These are phyloP conservation scores for Zeuzera pyrina DNA, from an alignment of 2,888 invertebrate species.

Conservation along the genomic window DNA sequence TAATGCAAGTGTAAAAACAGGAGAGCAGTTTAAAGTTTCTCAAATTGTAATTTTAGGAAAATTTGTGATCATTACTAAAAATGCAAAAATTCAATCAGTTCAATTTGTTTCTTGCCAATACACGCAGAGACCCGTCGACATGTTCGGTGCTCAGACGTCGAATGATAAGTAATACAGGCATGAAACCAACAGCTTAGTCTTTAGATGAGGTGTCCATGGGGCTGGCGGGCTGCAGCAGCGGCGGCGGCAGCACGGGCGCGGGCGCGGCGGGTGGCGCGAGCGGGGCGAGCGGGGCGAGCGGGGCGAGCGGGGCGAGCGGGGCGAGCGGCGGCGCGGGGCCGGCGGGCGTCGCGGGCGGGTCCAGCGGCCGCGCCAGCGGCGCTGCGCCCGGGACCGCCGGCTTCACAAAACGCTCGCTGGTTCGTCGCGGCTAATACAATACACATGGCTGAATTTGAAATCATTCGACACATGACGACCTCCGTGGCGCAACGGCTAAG, in stretches of 20 bases:
- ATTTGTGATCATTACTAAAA: too few relatives aligned
- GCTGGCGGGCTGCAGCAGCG: conserved; percentile 76
- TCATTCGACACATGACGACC: too few relatives aligned
- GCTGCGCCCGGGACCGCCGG: conserved; percentile 82
- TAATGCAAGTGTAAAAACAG: too few relatives aligned
- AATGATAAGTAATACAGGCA: not conserved
- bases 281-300: conserved; percentile 15
- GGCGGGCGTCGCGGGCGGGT: conserved; percentile 15
- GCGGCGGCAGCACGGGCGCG: conserved; percentile 17
- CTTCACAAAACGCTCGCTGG: conserved; percentile 88
- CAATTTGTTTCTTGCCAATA: not conserved
- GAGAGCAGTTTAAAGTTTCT: not conserved
- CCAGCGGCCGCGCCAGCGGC: conserved; percentile 53
- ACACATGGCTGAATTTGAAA: too few relatives aligned
- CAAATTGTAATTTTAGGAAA: not conserved
- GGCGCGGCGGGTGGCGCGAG: conserved; percentile 16
- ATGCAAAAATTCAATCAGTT: too few relatives aligned
- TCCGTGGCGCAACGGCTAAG: too few relatives aligned
- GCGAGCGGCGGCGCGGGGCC: conserved; percentile 26
- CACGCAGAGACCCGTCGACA: not conserved
- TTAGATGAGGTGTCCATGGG: conserved; percentile 83
- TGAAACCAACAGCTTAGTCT: conserved; percentile 58
- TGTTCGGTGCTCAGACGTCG: not conserved
- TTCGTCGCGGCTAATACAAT: conserved; percentile 72
- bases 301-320: conserved; percentile 48